Evolutionary conservation across 2,888 invertebrate species (phyloP), one percentile per base, ranked within the genome.

Genomic region (Cheilosia variabilis): DNA sequence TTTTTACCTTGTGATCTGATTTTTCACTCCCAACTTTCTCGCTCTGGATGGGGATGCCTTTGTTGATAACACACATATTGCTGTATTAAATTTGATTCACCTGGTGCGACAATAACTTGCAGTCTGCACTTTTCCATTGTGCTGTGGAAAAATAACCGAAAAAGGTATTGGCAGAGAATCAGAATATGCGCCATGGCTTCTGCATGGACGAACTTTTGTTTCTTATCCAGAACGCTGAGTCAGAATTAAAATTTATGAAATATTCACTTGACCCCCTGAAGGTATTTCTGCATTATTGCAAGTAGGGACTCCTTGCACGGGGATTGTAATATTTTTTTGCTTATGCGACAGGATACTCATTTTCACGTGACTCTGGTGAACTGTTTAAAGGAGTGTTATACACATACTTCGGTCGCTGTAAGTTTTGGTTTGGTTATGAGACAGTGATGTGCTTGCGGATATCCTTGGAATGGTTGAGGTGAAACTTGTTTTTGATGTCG

Each of bases 31-130:
- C 9, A 10, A 17, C 17, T 47, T 9, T 19, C 24, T 31, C 9
- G 13, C 17, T 17, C 9, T 1, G 9, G 17, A 27, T 15, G 4
- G 2, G 7, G 22, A 27, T 31, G 10, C 15, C 34, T 37, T 24
- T 57, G 34, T 65, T 52, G 41, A 50, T 58, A 75, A 53, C 60
- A 68, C 52, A 60, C 60, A 76, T 66, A 76, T 52, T 68, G 58
- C 43, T 60, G 52, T 37, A 58, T 52, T 76, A 68, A 76, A 76
- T 76, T 60, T 58, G 53, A 53, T 19, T 76, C 76, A 76, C 76
- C 76, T 76, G 76, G 52, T 60, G 66, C 68, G 66, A 76, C 68
- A 76, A 76, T 76, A 76, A 60, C 27, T 76, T 76, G 31, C 52
- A 76, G 76, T 76, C 52, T 68, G 76, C 57, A 66, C n/a, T 76